Evolutionary conservation across 2,113 vertebrate genomes (phyloP).

Genomic region (Phylloscopus whistleri): DNA sequence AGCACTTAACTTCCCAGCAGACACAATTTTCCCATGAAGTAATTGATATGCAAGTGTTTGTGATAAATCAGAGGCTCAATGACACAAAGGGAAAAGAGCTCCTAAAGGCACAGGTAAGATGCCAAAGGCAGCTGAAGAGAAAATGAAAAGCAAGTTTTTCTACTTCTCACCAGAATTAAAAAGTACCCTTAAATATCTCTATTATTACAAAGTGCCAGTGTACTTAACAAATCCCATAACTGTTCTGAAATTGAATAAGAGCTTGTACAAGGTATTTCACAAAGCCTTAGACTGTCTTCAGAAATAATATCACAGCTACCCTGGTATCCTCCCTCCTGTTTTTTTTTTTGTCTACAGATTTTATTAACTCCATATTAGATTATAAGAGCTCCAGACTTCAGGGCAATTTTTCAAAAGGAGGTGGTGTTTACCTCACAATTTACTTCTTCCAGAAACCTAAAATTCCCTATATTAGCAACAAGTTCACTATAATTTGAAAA

Average conservation of each 20-base stretch:
- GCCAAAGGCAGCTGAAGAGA: background rate
- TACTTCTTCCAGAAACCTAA: background rate
- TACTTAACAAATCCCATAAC: background rate
- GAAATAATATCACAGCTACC: background rate
- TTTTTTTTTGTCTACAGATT: background rate
- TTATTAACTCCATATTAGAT: background rate
- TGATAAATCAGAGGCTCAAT: background rate
- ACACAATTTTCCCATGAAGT: background rate
- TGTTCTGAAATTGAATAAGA: background rate
- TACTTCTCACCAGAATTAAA: background rate
- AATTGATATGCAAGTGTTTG: background rate
- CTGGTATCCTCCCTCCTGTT: background rate
- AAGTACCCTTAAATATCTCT: background rate
- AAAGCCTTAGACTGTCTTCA: background rate
- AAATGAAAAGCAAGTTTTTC: background rate
- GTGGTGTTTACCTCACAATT: background rate
- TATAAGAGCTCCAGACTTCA: background rate
- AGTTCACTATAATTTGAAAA: background rate
- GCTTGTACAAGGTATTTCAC: background rate
- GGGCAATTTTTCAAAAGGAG: background rate
- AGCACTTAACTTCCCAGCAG: background rate
- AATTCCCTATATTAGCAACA: background rate
- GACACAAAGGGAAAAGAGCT: background rate
- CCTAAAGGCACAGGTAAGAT: background rate
- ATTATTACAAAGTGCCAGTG: background rate